A percentile compares a stretch with the other conserved stretches of the same genome.
These are phyloP conservation scores for Salminus brasiliensis DNA, from an alignment of 2,113 vertebrate genomes.

Conservation along the genomic window DNA sequence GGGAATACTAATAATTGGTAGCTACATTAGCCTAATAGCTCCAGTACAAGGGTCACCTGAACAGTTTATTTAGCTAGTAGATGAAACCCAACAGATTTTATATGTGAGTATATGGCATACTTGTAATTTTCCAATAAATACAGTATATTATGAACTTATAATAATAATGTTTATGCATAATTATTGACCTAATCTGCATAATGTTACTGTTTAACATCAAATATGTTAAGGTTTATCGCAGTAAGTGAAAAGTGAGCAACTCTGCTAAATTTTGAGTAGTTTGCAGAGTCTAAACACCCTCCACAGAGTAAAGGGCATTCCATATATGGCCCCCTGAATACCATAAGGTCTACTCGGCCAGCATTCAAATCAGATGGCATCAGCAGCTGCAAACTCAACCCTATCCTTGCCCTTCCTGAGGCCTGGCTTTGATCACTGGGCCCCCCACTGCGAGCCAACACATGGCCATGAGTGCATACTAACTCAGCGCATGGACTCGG, in stretches of 20 bases:
- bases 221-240: not conserved
- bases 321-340: slow-evolving; percentile 42
- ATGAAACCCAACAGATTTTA: no score
- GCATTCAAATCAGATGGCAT: slow-evolving; percentile 61
- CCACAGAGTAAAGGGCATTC: slow-evolving; percentile 41
- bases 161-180: no score
- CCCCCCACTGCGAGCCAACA: slow-evolving; percentile 60
- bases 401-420: slow-evolving; percentile 62
- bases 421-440: slow-evolving; percentile 60
- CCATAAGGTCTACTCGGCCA: slow-evolving; percentile 49
- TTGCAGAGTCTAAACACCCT: slow-evolving; percentile 15
- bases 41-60: no score
- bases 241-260: not conserved
- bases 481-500: slow-evolving; percentile 49
- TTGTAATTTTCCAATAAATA: no score
- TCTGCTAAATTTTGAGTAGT: not conserved
- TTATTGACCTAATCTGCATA: no score
- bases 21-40: no score
- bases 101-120: no score
- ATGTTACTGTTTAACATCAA: not conserved
- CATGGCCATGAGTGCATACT: slow-evolving; percentile 57
- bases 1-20: no score
- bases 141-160: no score
- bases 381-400: slow-evolving; percentile 58
- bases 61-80: no score